Evolutionary conservation across 2,113 vertebrate genomes (phyloP).

Genomic region (Pongo abelii): DNA sequence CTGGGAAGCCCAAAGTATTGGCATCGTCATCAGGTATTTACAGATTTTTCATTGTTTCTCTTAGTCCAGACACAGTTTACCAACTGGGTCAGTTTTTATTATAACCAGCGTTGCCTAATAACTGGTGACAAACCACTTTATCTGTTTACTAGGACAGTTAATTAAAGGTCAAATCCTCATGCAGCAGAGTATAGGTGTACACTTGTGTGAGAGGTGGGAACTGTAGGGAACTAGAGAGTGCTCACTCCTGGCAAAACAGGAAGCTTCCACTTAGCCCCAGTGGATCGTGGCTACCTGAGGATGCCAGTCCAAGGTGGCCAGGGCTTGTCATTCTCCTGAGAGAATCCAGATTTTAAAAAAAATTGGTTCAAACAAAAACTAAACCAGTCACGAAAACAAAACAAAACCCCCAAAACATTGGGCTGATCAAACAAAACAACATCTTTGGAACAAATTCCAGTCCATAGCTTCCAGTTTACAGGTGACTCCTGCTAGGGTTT

Average conservation of each 20-base stretch:
- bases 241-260: background rate
- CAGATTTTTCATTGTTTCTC: background rate
- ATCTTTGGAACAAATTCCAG: background rate
- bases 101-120: background rate
- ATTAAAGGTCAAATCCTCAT: background rate
- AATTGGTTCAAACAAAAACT: background rate
- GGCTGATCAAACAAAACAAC: slow-evolving; percentile 10
- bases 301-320: background rate
- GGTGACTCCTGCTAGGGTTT: background rate
- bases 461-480: background rate
- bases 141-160: background rate
- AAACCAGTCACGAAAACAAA: background rate
- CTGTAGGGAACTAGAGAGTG: background rate
- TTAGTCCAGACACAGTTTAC: background rate
- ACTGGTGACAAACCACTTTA: background rate
- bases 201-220: background rate
- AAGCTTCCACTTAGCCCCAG: background rate
- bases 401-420: background rate
- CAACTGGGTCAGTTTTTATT: background rate
- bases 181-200: background rate
- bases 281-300: background rate
- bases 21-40: background rate
- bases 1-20: background rate
- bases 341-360: background rate
- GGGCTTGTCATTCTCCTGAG: background rate